Evolutionary conservation across 2,113 vertebrate species (phyloP), one percentile per base, ranked within the genome.

Genomic region (Podarcis raffonei): DNA sequence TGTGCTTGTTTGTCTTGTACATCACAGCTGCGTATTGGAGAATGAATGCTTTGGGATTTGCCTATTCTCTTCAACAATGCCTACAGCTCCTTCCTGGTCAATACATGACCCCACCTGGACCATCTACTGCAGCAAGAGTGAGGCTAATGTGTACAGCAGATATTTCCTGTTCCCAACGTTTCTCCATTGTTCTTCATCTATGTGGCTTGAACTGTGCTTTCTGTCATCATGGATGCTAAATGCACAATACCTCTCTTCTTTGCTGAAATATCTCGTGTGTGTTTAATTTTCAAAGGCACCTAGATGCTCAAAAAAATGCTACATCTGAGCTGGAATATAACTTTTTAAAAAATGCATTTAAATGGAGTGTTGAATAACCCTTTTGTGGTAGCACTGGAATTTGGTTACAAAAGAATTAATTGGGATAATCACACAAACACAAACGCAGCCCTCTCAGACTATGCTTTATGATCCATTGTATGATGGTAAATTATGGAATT

Each of bases 111-210:
- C 85, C 96, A 96, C 96, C 95, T 96, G 96, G 93, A 80, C 86
- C 81, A 90, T 95, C 92, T 90, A 81, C 86, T 89, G 59, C 62
- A 72, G 88, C 87, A 94, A 90, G 93, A 79, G 59, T 13, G 11
- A 53, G 48, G 48, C 48, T 53, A 94, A 95, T 87, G 93, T 53
- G 88, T 92, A 59, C 85, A 92, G 89, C 96, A 97, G 95, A 95
- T 76, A 93, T 92, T 96, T 96, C 96, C 96, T 97, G 96, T 95
- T 97, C 96, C 95, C 91, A 75, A 83, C 85, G 87, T 62, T 93
- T 89, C n/a, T 25, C 94, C 81, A 92, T 95, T 95, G 96, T 95
- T 95, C 91, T 94, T 65, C 66, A 66, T 84, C 88, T 81, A 20
- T 25, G 89, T 69, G 35, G 69, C 85, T 93, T 90, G 93, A 91